Percentiles rank a stretch among this genome's conserved stretches.
Evolutionary conservation across 1,140 invertebrate genomes (phyloP).

Genomic region (Sesamia nonagrioides): DNA sequence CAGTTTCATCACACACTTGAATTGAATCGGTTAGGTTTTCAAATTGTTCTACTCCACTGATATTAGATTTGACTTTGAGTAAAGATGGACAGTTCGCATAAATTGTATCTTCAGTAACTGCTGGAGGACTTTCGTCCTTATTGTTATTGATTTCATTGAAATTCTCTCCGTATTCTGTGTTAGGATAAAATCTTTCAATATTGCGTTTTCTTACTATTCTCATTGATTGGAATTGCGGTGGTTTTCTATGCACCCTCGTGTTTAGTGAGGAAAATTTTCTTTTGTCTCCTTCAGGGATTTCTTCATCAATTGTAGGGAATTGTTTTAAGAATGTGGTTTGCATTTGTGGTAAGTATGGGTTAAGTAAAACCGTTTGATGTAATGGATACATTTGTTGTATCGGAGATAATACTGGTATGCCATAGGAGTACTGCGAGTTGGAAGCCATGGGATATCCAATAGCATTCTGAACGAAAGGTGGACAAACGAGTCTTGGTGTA

Average conservation of each 20-base stretch:
- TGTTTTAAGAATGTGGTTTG: slow-evolving; percentile 78
- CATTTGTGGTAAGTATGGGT: slow-evolving; percentile 79
- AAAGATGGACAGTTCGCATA: slow-evolving; percentile 80
- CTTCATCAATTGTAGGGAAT: slow-evolving; percentile 83
- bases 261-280: slow-evolving; percentile 81
- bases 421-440: slow-evolving; percentile 69
- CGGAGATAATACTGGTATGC: slow-evolving; percentile 76
- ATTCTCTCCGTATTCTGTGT: slow-evolving; percentile 83
- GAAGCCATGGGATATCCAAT: slow-evolving; percentile 64
- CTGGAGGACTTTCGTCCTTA: slow-evolving; percentile 64
- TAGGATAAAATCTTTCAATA: slow-evolving; percentile 85
- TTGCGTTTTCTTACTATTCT: slow-evolving; percentile 83
- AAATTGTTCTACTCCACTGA: slow-evolving; percentile 78
- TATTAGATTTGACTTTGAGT: slow-evolving; percentile 73
- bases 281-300: slow-evolving; percentile 65
- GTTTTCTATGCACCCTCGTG: slow-evolving; percentile 73
- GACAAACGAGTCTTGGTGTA: slow-evolving; percentile 82
- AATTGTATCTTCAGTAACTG: slow-evolving; percentile 73
- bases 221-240: slow-evolving; percentile 83
- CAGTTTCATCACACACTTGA: slow-evolving; percentile 80
- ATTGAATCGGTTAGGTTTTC: slow-evolving; percentile 87
- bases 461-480: slow-evolving; percentile 80
- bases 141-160: slow-evolving; percentile 85
- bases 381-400: slow-evolving; percentile 82
- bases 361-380: slow-evolving; percentile 80